These are phyloP conservation scores for Melanostigma gelatinosum DNA, from an alignment of 2,113 vertebrate species.

Conservation along the genomic window DNA sequence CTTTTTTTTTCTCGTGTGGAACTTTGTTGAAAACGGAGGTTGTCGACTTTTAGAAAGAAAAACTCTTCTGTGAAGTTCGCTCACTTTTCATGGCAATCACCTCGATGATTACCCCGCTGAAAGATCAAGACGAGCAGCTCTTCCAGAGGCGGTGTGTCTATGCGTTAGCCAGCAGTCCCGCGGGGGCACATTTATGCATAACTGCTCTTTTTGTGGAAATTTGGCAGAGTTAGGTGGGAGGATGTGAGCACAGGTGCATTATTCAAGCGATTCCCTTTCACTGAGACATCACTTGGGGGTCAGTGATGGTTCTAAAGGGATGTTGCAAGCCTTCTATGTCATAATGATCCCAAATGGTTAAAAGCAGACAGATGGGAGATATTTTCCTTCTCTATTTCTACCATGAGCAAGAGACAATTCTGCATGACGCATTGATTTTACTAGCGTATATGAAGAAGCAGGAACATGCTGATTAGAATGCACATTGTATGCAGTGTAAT, in stretches of 20 bases:
- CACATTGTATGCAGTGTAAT: constrained; percentile 2
- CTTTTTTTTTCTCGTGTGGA: constrained; percentile 4
- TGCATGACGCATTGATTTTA: neutral
- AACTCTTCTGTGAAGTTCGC: constrained; percentile 46
- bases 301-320: constrained; percentile 29
- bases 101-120: constrained; percentile 62
- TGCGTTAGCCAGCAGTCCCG: constrained; percentile 49
- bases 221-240: constrained; percentile 46
- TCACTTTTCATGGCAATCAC: constrained; percentile 59
- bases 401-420: neutral
- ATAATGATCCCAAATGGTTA: constrained; percentile 38
- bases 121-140: constrained; percentile 67
- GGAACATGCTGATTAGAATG: neutral
- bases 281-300: constrained; percentile 52
- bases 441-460: neutral
- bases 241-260: constrained; percentile 58
- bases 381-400: constrained; percentile 4
- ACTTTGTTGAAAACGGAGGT: constrained; percentile 56
- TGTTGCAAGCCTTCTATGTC: constrained; percentile 7
- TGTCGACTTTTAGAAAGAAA: constrained; percentile 34
- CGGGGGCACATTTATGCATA: constrained; percentile 50
- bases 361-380: constrained; percentile 9
- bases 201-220: constrained; percentile 60
- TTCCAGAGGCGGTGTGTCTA: constrained; percentile 48
- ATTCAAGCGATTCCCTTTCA: constrained; percentile 45